Evolutionary conservation across 2,797 vertebrate genomes (phyloP), one percentile per base, ranked within the genome.

Genomic region (Premnoplex brunnescens): DNA sequence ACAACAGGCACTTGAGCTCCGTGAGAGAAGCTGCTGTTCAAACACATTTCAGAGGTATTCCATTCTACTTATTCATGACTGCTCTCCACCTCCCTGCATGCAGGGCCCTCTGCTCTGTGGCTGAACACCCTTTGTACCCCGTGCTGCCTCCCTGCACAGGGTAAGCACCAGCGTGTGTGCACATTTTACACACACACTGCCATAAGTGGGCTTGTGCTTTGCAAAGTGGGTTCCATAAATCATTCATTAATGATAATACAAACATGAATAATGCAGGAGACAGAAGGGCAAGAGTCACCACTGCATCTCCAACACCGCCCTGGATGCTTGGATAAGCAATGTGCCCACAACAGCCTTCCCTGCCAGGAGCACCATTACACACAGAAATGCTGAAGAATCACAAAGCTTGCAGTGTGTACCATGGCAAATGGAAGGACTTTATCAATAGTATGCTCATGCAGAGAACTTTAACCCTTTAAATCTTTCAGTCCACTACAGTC

Each of bases 241-340:
- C 97, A 98, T 97, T 98, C 97, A 97, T 98, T 98, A 98, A 98
- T 96, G 94, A 97, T 97, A 96, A 97, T 96, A 97, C 77, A 92
- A 78, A 90, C 34, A 94, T 95, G 64, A 97, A 84, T 90, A 95
- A 97, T 89, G 92, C 68, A 66, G 51, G 88, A 97, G 89, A 85
- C 80, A 64, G 71, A 89, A 95, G 91, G 95, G 81, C 88, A 90
- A 71, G 85, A 91, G 94, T 89, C 58, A 23, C 85, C 92, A 71
- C 89, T 94, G 96, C 93, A 85, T 86, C 85, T 58, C 41, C 80
- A 93, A 89, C 94, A 90, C 88, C 77, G 49, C 8, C 28, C 49
- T 63, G 63, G 82, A 69, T 91, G 94, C 91, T 91, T 90, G 88
- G 90, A 80, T 96, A 96, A 96, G 96, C 94, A 91, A 59, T 85